Evolutionary conservation across 2,888 invertebrate genomes (phyloP).

Genomic region (Mesorhabditis spiculigera): DNA sequence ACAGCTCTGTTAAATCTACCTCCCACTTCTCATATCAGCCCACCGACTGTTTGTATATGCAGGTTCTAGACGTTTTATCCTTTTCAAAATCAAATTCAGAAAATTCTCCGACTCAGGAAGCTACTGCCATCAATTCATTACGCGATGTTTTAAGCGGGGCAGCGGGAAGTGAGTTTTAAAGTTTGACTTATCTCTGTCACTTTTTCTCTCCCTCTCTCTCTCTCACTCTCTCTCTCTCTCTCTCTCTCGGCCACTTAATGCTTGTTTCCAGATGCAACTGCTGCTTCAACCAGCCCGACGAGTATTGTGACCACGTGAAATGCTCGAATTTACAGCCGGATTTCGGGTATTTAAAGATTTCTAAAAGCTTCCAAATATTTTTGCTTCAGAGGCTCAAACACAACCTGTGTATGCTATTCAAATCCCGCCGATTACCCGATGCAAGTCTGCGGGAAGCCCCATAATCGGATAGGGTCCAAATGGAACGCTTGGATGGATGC

Average conservation of each 20-base stretch:
- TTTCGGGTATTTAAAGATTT: constrained; percentile 32
- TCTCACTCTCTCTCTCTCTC: neutral
- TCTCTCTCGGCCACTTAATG: neutral
- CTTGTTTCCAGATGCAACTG: constrained; percentile 42
- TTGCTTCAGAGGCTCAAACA: constrained; percentile 34
- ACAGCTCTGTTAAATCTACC: constrained; percentile 6
- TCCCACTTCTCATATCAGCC: neutral
- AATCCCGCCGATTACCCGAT: constrained; percentile 39
- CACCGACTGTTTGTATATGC: constrained; percentile 36
- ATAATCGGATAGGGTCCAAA: constrained; percentile 15
- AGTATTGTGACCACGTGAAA: constrained; percentile 46
- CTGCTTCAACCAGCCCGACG: constrained; percentile 50
- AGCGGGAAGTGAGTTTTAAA: constrained; percentile 23
- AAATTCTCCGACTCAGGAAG: constrained; percentile 32
- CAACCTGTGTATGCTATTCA: constrained; percentile 47
- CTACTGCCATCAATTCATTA: constrained; percentile 43
- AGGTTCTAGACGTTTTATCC: constrained; percentile 11
- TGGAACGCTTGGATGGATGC: neutral
- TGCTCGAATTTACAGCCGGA: constrained; percentile 47
- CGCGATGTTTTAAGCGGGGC: constrained; percentile 33
- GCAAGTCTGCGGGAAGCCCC: constrained; percentile 30
- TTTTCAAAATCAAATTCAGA: constrained; percentile 22
- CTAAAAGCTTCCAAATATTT: neutral
- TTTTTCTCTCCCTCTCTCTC: neutral
- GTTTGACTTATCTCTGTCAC: neutral